Evolutionary conservation across 2,888 invertebrate genomes (phyloP), one percentile per base, ranked within the genome.

Genomic region (Drosophila histrio): DNA sequence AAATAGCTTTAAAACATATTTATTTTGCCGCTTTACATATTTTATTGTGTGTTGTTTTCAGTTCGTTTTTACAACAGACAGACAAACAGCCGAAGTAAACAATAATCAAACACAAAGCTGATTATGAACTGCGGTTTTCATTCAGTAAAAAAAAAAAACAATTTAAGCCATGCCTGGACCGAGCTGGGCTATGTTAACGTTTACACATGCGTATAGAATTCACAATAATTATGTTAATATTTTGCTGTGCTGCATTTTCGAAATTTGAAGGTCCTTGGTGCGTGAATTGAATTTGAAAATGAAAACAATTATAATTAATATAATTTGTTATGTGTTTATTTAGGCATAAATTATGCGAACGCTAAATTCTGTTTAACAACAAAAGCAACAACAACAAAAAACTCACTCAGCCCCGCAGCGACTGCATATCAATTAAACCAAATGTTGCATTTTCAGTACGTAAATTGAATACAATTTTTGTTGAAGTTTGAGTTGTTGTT

Each of bases 251-350:
- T 69, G 58, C 52, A 53, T 39, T 64, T 41, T 38, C 54, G 36
- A 19, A 53, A 53, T 43, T 53, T 36, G 22, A 38, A 43, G 38
- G 19, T 26, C 4, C 17, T 49, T 44, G 56, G 47, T 28, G 47
- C 54, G 69, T 72, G 43, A 38, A 70, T 62, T 47, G 38, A 61
- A 58, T 43, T 43, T 44, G 34, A 57, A 63, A 62, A 41, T 38
- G 43, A 54, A 50, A 44, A 62, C 43, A 36, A 66, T 68, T 52
- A 64, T 64, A 53, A 64, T 67, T 53, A 59, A 78, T 71, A 76
- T 76, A 86, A 76, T 73, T 78, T 69, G 65, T 76, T 19, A 13
- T 30, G 22, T 41, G 79, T 82, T 82, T 75, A 82, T 77, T 79
- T 69, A 49, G 30, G 72, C 86, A 82, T 85, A 77, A 70, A 73